These are phyloP conservation scores for Falco columbarius DNA, from an alignment of 2,797 vertebrate species.

Conservation along the genomic window DNA sequence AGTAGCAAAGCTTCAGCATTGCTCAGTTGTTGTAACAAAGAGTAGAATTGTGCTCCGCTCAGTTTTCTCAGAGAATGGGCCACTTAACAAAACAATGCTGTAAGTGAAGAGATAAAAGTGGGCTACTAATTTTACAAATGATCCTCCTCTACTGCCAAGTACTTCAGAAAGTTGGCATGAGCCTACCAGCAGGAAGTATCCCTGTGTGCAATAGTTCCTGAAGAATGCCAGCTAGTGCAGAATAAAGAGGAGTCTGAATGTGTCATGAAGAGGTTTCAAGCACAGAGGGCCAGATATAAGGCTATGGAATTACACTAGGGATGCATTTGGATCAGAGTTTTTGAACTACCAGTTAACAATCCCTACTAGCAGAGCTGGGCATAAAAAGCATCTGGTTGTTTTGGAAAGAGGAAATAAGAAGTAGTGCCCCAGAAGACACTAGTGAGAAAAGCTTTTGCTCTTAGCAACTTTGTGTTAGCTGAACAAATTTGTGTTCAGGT, in stretches of 20 bases:
- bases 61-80: not conserved
- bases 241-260: slow-evolving; percentile 16
- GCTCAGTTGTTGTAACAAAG: not conserved
- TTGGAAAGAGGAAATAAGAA: not conserved
- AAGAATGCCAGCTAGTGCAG: not conserved
- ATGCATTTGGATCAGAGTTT: not conserved
- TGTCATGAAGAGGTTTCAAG: not conserved
- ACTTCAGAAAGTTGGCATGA: slow-evolving; percentile 29
- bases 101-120: slow-evolving; percentile 30
- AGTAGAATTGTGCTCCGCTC: not conserved
- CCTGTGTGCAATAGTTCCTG: not conserved
- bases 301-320: not conserved
- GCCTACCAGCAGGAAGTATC: not conserved
- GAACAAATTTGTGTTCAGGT: not conserved
- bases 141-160: slow-evolving; percentile 22
- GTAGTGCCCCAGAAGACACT: not conserved
- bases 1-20: not conserved
- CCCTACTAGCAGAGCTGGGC: not conserved
- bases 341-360: slow-evolving; percentile 3
- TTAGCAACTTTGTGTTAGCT: slow-evolving; percentile 1
- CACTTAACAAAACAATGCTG: slow-evolving; percentile 35
- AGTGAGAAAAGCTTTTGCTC: slow-evolving; percentile 59
- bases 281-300: not conserved
- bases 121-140: slow-evolving; percentile 45
- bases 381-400: slow-evolving; percentile 22